Conservation (phyloP, 2,888 invertebrate genomes). For the Oscheius sp. region DNA sequence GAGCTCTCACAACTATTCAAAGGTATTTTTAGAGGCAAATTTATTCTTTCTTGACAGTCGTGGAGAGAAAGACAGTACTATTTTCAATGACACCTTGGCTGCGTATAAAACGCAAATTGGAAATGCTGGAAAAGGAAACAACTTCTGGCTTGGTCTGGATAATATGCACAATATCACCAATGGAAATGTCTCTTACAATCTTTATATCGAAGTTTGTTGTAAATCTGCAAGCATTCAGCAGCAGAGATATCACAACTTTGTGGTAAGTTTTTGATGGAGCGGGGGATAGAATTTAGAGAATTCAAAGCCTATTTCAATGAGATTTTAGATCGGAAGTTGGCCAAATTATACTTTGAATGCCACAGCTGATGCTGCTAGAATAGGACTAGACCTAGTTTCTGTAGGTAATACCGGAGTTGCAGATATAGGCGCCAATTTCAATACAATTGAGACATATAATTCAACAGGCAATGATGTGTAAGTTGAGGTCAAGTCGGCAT, state of each 20-base stretch:
- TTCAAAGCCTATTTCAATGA: background rate
- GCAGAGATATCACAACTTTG: slow-evolving; percentile 41
- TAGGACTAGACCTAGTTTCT: slow-evolving; percentile 30
- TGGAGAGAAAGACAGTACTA: background rate
- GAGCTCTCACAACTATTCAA: slow-evolving; percentile 36
- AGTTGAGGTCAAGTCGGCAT: too few species aligned
- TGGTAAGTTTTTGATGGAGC: slow-evolving; percentile 30
- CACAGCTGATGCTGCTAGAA: slow-evolving; percentile 29
- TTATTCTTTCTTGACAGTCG: slow-evolving; percentile 10
- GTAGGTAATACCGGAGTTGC: background rate
- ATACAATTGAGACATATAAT: background rate
- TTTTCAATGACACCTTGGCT: background rate
- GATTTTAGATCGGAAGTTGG: slow-evolving; percentile 30
- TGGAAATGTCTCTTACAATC: slow-evolving; percentile 1
- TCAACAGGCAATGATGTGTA: background rate
- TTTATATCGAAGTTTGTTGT: slow-evolving; percentile 43
- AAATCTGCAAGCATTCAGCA: slow-evolving; percentile 7
- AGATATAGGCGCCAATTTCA: slow-evolving; percentile 5
- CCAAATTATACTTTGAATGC: slow-evolving; percentile 34
- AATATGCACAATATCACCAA: slow-evolving; percentile 37
- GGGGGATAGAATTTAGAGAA: too few species aligned
- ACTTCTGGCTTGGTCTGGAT: slow-evolving; percentile 51
- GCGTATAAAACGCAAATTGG: slow-evolving; percentile 35
- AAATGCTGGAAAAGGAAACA: slow-evolving; percentile 31
- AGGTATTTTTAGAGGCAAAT: slow-evolving; percentile 30